Base-by-base conservation (phyloP, 1,140 invertebrate genomes). In the Hermetia illucens region DNA sequence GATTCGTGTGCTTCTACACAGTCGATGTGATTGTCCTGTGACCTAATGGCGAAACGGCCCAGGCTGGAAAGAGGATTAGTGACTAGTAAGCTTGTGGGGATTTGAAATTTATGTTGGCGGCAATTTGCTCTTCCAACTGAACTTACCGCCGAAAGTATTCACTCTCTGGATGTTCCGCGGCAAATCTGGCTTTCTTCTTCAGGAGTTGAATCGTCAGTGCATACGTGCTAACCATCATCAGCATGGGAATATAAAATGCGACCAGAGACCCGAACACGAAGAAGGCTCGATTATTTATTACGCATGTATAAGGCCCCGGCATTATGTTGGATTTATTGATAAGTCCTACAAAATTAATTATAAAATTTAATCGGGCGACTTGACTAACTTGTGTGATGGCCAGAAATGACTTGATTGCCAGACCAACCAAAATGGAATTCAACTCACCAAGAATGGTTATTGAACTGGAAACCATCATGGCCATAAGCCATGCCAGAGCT, bases 191-290 rank as follows among this genome's bases (percentile, higher is more conserved):
- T 47, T 82, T 79, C 36, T 77, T 71, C 38, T 82, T 69, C 21
- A 92, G 64, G 36, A 92, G 62, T 40, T 83, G 77, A 6, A 93
- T 86, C 1, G 91, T 96, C 17, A 92, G 68, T 0, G 82, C 75
- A 50, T 93, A 94, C 1, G 88, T 89, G 19, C 85, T 72, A 20
- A 91, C 53, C 85, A 91, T 91, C 35, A 89, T 84, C 25, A 89
- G 62, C 75, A 95, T 88, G 1, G 91, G 91, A 30, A 95, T 79
- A 64, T 93, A 93, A 63, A 96, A 96, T 21, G 73, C 87, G 32
- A 92, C 74, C 45, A 94, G 62, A 0, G 88, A 92, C 0, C 84
- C 86, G 49, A 89, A 84, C 4, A 88, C 76, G 68, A 84, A 86
- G 65, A 89, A 91, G 9, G 79, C 70, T 10, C 79, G 66, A 61